Evolutionary conservation across 30 jellyfish, hydroid and myxozoan genomes (phyloP).

Genomic region (Pseudorhiza aurosa): DNA sequence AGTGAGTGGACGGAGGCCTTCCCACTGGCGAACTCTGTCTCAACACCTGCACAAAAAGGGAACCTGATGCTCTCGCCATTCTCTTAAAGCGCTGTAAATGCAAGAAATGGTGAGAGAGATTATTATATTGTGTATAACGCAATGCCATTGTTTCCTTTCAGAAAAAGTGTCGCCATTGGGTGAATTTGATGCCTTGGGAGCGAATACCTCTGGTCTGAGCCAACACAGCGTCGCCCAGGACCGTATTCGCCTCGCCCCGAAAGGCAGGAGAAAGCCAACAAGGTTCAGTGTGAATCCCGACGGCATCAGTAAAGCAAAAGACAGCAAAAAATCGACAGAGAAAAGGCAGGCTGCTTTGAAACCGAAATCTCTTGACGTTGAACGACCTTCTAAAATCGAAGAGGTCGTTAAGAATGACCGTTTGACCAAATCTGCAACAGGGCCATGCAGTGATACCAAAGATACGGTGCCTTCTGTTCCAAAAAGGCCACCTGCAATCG

Average conservation of each 20-base stretch:
- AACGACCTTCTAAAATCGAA: no score
- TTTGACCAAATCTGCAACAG: background rate
- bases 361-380: background rate
- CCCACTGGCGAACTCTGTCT: no score
- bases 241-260: slow-evolving; percentile 86
- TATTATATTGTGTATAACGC: no score
- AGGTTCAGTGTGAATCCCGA: slow-evolving; percentile 36
- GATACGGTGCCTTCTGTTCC: background rate
- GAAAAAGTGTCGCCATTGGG: background rate
- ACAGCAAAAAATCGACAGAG: background rate
- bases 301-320: background rate
- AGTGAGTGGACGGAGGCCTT: no score
- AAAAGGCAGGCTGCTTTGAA: background rate
- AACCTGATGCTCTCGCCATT: no score
- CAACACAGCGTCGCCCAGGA: slow-evolving; percentile 77
- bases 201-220: slow-evolving; percentile 26
- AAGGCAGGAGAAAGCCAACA: slow-evolving; percentile 81
- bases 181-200: slow-evolving; percentile 28
- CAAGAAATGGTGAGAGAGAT: no score
- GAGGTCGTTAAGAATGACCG: background rate
- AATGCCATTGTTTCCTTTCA: background rate
- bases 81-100: no score
- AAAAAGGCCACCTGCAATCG: background rate
- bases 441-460: background rate
- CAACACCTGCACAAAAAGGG: no score